Evolutionary conservation across 1,140 invertebrate genomes (phyloP).

Genomic region (Dendroctonus ponderosae): DNA sequence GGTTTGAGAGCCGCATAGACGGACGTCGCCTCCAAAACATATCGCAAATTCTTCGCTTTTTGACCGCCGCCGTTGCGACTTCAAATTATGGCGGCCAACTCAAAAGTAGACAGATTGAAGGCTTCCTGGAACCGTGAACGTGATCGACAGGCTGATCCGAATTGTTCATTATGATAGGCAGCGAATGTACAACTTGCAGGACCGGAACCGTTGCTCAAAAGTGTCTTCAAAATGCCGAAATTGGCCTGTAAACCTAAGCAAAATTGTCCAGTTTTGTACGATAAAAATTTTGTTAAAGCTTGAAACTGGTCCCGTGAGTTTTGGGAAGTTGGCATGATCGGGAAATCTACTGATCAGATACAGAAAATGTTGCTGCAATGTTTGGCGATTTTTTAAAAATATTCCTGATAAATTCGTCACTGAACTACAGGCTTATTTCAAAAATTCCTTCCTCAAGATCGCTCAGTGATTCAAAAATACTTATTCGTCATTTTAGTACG

Average conservation of each 20-base stretch:
- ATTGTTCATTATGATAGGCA: slow-evolving; percentile 42
- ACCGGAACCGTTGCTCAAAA: not conserved
- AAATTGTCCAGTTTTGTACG: not conserved
- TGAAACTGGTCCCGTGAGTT: too few relatives aligned
- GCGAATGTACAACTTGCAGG: slow-evolving; percentile 32
- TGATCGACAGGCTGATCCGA: slow-evolving; percentile 45
- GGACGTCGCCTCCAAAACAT: slow-evolving; percentile 33
- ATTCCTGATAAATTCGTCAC: not conserved
- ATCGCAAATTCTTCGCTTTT: slow-evolving; percentile 34
- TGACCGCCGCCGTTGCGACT: slow-evolving; percentile 30
- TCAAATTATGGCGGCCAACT: slow-evolving; percentile 36
- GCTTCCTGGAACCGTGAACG: slow-evolving; percentile 40
- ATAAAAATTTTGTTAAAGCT: too few relatives aligned
- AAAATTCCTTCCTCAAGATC: too few relatives aligned
- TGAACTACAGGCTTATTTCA: not conserved
- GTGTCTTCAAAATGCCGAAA: not conserved
- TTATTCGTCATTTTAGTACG: too few relatives aligned
- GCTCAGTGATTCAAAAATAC: too few relatives aligned
- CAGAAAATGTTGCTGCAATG: not conserved
- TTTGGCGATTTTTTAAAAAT: not conserved
- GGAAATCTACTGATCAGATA: too few relatives aligned
- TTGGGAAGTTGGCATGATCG: too few relatives aligned
- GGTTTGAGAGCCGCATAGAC: slow-evolving; percentile 10
- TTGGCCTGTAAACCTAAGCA: not conserved
- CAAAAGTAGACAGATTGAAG: slow-evolving; percentile 40